These are phyloP conservation scores for Cinclus cinclus DNA, from an alignment of 2,113 vertebrate genomes.

Conservation along the genomic window DNA sequence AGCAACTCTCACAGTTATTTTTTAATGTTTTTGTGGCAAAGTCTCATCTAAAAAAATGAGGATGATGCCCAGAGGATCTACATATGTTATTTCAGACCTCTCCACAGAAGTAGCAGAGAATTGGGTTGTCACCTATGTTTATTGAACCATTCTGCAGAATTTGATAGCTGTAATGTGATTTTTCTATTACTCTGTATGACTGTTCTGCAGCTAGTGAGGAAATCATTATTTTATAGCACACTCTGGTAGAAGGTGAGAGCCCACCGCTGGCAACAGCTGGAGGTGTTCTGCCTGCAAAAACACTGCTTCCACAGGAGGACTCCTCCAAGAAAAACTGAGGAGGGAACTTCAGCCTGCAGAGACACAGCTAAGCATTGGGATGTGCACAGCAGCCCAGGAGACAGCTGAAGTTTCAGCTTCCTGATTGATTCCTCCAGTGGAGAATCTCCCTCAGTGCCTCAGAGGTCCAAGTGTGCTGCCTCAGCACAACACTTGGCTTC, in stretches of 20 bases:
- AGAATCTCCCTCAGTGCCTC: background rate
- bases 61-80: background rate
- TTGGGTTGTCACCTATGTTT: background rate
- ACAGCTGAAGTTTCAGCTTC: background rate
- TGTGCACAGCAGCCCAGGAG: background rate
- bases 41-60: background rate
- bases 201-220: background rate
- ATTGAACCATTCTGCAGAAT: background rate
- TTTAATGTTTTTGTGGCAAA: background rate
- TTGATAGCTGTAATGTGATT: background rate
- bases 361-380: background rate
- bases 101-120: background rate
- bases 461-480: background rate
- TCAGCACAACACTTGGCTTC: background rate
- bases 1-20: background rate
- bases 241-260: background rate
- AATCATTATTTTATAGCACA: background rate
- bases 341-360: background rate
- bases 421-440: background rate
- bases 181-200: background rate
- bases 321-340: conserved; percentile 3
- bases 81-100: background rate
- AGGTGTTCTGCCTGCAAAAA: conserved; percentile 3
- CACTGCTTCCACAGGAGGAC: background rate
- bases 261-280: background rate